Evolutionary conservation across 2,888 invertebrate species (phyloP).

Genomic region (Pseudanteris insignis): DNA sequence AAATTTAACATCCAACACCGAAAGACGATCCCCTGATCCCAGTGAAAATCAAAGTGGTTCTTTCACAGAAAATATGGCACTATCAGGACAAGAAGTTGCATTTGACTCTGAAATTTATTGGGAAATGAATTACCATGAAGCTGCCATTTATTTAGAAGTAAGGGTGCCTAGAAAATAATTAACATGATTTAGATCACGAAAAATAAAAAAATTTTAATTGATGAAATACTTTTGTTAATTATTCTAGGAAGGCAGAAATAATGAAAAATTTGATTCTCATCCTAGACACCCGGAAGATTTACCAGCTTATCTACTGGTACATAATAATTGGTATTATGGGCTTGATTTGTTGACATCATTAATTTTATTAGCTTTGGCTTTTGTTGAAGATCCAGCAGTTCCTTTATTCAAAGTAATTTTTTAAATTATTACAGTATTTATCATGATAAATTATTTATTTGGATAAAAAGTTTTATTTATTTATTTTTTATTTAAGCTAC

Average conservation of each 20-base stretch:
- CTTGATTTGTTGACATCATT: slow-evolving; percentile 81
- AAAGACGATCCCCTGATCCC: slow-evolving; percentile 50
- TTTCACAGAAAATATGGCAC: slow-evolving; percentile 55
- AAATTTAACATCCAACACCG: slow-evolving; percentile 51
- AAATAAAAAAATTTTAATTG: no score
- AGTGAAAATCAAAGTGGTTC: slow-evolving; percentile 47
- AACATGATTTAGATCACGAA: no score
- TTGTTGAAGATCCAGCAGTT: slow-evolving; percentile 84
- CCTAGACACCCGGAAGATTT: slow-evolving; percentile 83
- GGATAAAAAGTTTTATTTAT: no score
- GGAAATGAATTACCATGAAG: slow-evolving; percentile 92
- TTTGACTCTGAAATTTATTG: slow-evolving; percentile 70
- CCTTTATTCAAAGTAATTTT: slow-evolving; percentile 75
- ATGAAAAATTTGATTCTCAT: slow-evolving; percentile 90
- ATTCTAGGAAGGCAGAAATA: slow-evolving; percentile 85
- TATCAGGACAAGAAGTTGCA: slow-evolving; percentile 53
- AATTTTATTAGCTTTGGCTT: slow-evolving; percentile 77
- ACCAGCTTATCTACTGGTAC: slow-evolving; percentile 86
- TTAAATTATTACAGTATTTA: no score
- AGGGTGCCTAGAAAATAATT: no score
- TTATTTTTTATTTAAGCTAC: slow-evolving; percentile 74
- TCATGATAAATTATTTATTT: no score
- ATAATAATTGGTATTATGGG: slow-evolving; percentile 87
- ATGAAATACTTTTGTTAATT: no score
- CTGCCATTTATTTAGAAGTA: slow-evolving; percentile 87